Conservation (phyloP, 2,797 vertebrate species). For the Cyclopterus lumpus region DNA sequence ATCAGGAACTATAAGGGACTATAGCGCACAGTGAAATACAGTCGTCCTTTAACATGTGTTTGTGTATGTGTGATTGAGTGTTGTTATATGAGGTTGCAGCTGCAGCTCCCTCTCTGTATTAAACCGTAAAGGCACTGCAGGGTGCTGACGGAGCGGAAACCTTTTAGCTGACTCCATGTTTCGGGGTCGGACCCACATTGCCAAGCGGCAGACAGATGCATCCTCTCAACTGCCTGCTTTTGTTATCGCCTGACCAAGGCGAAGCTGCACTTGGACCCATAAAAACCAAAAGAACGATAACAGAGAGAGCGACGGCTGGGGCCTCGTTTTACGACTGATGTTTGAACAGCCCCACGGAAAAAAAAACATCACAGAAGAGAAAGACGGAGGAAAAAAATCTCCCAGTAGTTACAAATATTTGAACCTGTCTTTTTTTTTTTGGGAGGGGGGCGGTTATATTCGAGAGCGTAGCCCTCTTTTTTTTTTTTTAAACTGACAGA, state of each 20-base stretch:
- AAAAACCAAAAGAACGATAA: conserved; percentile 63
- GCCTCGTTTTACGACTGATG: conserved; percentile 61
- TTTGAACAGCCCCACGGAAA: too few species aligned
- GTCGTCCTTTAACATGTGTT: background rate
- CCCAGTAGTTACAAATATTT: conserved; percentile 5
- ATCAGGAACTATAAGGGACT: background rate
- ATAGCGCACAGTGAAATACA: background rate
- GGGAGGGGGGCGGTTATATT: too few species aligned
- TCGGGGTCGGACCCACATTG: conserved; percentile 64
- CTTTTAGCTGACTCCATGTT: conserved; percentile 81
- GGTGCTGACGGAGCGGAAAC: conserved; percentile 80
- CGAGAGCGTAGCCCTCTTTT: background rate
- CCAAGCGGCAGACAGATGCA: conserved; percentile 72
- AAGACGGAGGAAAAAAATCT: conserved; percentile 14
- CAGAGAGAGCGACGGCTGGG: conserved; percentile 38
- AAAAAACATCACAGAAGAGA: conserved; percentile 31
- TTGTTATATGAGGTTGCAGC: conserved; percentile 54
- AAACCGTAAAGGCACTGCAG: conserved; percentile 74
- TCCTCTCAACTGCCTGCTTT: conserved; percentile 55
- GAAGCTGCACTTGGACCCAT: conserved; percentile 62
- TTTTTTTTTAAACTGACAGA: too few species aligned
- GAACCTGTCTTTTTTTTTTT: background rate
- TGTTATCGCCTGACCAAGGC: conserved; percentile 75
- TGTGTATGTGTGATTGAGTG: conserved; percentile 25
- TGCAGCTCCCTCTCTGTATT: conserved; percentile 66